Conservation (phyloP, 2,888 invertebrate genomes). For the Phorcus lineatus region DNA sequence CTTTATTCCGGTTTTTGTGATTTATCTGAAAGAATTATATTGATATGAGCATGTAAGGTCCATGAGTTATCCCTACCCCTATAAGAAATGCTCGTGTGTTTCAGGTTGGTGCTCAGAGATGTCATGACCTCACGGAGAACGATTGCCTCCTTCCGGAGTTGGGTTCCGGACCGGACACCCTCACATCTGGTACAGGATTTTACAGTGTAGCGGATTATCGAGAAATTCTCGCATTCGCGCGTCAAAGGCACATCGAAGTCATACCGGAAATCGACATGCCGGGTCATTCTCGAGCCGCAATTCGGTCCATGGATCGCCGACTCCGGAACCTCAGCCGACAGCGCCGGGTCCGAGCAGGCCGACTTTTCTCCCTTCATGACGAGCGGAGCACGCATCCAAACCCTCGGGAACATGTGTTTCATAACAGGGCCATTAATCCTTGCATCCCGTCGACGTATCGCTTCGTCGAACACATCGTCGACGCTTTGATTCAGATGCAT, state of each 20-base stretch:
- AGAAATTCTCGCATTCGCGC: conserved; percentile 39
- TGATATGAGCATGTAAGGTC: too few relatives aligned
- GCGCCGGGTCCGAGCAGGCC: conserved; percentile 10
- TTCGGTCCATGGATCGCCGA: conserved; percentile 45
- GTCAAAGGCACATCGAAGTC: conserved; percentile 44
- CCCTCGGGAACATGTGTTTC: conserved; percentile 37
- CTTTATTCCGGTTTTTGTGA: too few relatives aligned
- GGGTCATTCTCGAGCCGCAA: conserved; percentile 54
- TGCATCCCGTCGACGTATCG: conserved; percentile 41
- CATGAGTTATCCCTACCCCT: too few relatives aligned
- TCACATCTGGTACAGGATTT: conserved; percentile 41
- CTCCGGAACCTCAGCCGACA: background rate
- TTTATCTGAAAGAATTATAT: too few relatives aligned
- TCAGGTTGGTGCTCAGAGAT: conserved; percentile 46
- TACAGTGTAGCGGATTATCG: conserved; percentile 37
- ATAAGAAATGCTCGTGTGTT: background rate
- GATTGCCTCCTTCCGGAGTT: conserved; percentile 46
- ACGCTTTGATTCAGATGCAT: conserved; percentile 53
- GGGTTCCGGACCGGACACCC: conserved; percentile 42
- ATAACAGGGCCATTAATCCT: conserved; percentile 46
- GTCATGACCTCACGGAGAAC: conserved; percentile 39
- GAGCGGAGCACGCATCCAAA: conserved; percentile 30
- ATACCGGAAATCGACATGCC: conserved; percentile 64
- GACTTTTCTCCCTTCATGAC: conserved; percentile 33
- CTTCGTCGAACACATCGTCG: conserved; percentile 57